A percentile compares a stretch with the other conserved stretches of the same genome.
Conservation (phyloP, 2,113 vertebrate genomes). For the Blennius ocellaris region DNA sequence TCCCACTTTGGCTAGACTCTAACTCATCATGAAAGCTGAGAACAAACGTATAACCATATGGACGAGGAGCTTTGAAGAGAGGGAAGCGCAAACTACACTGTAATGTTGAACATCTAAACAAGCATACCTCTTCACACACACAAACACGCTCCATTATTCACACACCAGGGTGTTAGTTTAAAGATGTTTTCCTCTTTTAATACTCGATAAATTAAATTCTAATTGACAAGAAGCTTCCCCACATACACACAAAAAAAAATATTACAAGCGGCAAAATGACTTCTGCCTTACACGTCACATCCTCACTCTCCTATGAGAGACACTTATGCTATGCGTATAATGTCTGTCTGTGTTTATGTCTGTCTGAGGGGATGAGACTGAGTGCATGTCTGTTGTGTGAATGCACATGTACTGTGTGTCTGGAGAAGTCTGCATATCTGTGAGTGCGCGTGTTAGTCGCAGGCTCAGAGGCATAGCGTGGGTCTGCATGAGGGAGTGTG, state of each 20-base stretch:
- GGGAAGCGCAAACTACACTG: constrained; percentile 5
- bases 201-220: constrained; percentile 9
- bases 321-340: constrained; percentile 18
- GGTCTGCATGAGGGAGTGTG: constrained; percentile 87
- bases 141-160: constrained; percentile 10
- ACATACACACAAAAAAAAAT: background rate
- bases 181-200: background rate
- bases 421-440: constrained; percentile 63
- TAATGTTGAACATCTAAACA: constrained; percentile 32
- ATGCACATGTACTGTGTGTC: constrained; percentile 50
- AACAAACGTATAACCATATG: constrained; percentile 42
- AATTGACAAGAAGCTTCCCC: constrained; percentile 10
- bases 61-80: constrained; percentile 42
- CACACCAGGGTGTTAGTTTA: constrained; percentile 11
- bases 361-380: constrained; percentile 29
- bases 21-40: constrained; percentile 32
- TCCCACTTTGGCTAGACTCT: constrained; percentile 12
- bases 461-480: constrained; percentile 85
- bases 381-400: constrained; percentile 32
- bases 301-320: constrained; percentile 2
- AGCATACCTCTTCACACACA: constrained; percentile 26
- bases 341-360: constrained; percentile 46
- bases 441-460: constrained; percentile 79
- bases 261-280: too few relatives aligned
- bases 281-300: too few relatives aligned